Evolutionary conservation across 2,888 invertebrate species (phyloP), one percentile per base, ranked within the genome.

Genomic region (Liodrosophila aerea): DNA sequence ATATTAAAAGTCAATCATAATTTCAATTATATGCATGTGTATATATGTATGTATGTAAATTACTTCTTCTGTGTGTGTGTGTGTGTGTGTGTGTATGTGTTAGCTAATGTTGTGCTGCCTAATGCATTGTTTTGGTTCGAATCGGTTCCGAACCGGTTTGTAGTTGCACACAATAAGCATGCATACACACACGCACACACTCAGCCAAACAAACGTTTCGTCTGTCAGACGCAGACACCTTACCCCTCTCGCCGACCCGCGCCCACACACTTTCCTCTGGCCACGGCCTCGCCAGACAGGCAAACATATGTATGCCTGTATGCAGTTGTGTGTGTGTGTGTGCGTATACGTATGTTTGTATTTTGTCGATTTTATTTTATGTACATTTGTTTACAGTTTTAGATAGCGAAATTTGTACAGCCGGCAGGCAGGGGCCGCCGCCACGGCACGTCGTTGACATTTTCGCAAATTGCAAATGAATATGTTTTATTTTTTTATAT

Each of bases 391-490:
- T 81, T 83, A 83, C 81, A 81, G 76, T 83, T 80, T 83, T 76
- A 83, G 84, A 78, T 83, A 78, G 84, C 84, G 69, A 83, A 83
- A 78, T 78, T 78, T 78, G 78, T 78, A 78, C 78, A 78, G 84
- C 78, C 76, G 76, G 76, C 67, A 58, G 16, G n/a, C 74, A 76
- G 71, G 53, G 53, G 61, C 52, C 57, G 46, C 58, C 52, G 63
- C 60, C 52, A 68, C 67, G 51, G 65, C 73, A 67, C 75, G 65
- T 68, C 73, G 83, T 80, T 78, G 78, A 83, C 81, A 78, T 76
- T 83, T 83, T 83, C 74, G 81, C 84, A 76, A 78, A 78, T 83
- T 80, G 66, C 81, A 83, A 83, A 83, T 74, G 77, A 83, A 83
- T 78, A 71, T 83, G 64, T 60, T 46, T 54, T 29, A 9, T 51